Evolutionary conservation across 2,113 vertebrate genomes (phyloP).

Genomic region (Campylomormyrus tamandua): DNA sequence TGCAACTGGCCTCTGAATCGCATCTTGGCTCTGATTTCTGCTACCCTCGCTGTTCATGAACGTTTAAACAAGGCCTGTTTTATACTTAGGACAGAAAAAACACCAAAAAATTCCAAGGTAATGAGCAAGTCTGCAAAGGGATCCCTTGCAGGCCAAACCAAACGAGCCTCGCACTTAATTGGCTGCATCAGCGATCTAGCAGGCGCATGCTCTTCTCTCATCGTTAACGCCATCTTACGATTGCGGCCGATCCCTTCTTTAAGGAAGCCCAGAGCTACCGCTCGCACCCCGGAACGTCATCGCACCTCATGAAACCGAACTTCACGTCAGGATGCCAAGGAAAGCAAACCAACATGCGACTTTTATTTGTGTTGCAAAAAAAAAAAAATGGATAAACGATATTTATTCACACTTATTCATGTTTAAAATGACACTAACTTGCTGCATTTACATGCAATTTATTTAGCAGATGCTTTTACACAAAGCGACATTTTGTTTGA

Average conservation of each 20-base stretch:
- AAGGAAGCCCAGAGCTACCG: not conserved
- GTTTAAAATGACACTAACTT: not conserved
- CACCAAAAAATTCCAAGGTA: slow-evolving; percentile 25
- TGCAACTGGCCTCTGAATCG: not conserved
- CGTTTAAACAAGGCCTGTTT: slow-evolving; percentile 22
- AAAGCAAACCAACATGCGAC: not conserved
- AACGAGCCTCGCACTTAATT: not conserved
- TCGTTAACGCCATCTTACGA: not conserved
- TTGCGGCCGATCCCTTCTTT: not conserved
- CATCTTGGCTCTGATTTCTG: slow-evolving; percentile 5
- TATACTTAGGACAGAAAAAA: slow-evolving; percentile 29
- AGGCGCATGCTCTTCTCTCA: not conserved
- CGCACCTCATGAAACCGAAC: not conserved
- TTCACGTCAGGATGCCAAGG: not conserved
- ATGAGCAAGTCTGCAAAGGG: not conserved
- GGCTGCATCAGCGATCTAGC: not conserved
- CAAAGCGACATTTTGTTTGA: no score
- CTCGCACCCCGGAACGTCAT: not conserved
- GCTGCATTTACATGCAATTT: not conserved
- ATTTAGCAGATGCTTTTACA: not conserved
- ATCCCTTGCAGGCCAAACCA: not conserved
- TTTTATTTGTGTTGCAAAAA: not conserved
- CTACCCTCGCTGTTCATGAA: not conserved
- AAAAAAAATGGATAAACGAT: not conserved
- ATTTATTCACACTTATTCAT: not conserved